Percentiles rank a stretch among this genome's conserved stretches.
Evolutionary conservation across 2,797 vertebrate genomes (phyloP).

Genomic region (Tapirus indicus): DNA sequence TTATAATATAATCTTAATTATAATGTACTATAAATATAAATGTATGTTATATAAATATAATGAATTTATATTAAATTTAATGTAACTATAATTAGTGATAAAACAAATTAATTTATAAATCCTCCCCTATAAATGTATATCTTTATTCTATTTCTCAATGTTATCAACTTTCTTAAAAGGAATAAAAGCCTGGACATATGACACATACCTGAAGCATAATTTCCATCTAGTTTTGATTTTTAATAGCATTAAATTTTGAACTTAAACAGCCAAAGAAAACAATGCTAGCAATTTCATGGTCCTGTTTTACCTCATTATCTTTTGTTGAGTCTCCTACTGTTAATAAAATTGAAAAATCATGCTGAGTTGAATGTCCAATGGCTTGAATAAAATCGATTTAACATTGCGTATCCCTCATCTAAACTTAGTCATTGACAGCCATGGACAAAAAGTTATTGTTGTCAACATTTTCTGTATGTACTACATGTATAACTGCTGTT

Average conservation of each 20-base stretch:
- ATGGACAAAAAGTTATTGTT: constrained; percentile 33
- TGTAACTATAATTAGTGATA: no score
- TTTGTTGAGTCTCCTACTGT: constrained; percentile 80
- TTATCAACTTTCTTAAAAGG: background rate
- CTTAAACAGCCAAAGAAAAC: constrained; percentile 75
- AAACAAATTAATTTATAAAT: background rate
- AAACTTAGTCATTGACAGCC: constrained; percentile 68
- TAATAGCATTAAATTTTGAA: constrained; percentile 80
- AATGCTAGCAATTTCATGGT: constrained; percentile 73
- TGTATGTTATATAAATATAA: no score
- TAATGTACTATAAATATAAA: no score
- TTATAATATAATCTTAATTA: no score
- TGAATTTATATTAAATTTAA: no score
- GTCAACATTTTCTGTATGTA: constrained; percentile 63
- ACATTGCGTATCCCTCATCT: constrained; percentile 36
- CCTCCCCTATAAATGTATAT: background rate
- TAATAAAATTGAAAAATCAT: constrained; percentile 87
- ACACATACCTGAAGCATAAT: constrained; percentile 42
- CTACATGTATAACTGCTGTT: background rate
- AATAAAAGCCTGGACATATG: background rate
- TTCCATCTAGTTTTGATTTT: constrained; percentile 63
- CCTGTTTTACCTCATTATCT: constrained; percentile 80
- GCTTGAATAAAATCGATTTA: constrained; percentile 75
- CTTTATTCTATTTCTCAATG: background rate
- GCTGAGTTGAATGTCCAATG: constrained; percentile 81